Conservation (phyloP, 2,888 invertebrate genomes). For the Cyaniris semiargus region DNA sequence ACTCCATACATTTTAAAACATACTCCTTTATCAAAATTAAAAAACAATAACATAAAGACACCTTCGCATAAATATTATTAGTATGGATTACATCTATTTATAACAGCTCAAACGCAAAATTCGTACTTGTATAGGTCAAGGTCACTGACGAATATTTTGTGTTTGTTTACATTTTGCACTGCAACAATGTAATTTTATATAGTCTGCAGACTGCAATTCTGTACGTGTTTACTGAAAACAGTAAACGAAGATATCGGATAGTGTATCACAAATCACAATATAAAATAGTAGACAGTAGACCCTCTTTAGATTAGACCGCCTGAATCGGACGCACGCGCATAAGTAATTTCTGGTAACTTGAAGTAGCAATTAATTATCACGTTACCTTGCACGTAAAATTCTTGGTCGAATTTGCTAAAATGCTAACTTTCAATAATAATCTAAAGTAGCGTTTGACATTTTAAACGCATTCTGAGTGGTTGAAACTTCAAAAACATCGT, state of each 20-base stretch:
- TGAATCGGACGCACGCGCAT: neutral
- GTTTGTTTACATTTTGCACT: neutral
- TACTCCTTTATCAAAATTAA: too few relatives aligned
- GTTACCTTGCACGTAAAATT: too few relatives aligned
- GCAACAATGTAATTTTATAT: neutral
- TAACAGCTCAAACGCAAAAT: neutral
- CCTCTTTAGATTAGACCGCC: neutral
- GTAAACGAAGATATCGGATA: neutral
- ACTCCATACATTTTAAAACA: too few relatives aligned
- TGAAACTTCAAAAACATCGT: too few relatives aligned
- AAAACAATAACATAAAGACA: neutral
- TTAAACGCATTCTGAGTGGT: too few relatives aligned
- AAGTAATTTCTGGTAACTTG: too few relatives aligned
- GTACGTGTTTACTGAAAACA: neutral
- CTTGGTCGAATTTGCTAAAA: too few relatives aligned
- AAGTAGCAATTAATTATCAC: too few relatives aligned
- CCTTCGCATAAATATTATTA: neutral
- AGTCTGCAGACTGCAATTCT: neutral
- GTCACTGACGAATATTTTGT: neutral
- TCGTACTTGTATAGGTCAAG: conserved; percentile 11
- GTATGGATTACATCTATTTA: neutral
- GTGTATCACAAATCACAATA: neutral
- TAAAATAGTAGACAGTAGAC: neutral
- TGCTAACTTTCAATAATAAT: too few relatives aligned
- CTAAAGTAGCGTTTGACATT: too few relatives aligned